Conservation (phyloP, 2,888 invertebrate species). For the Drosophila bunnanda region DNA sequence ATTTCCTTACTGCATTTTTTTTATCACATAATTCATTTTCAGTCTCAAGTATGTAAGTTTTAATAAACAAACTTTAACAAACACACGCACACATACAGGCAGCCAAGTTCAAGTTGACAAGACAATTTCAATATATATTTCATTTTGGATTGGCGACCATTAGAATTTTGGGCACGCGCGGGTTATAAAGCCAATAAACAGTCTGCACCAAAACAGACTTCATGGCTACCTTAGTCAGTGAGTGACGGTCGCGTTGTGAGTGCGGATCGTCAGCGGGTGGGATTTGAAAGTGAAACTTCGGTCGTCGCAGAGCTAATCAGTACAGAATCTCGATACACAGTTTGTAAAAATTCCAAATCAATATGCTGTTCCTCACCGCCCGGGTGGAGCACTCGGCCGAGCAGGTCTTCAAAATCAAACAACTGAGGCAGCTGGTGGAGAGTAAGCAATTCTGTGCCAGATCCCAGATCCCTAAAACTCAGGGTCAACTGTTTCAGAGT, state of each 20-base stretch:
- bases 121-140: constrained; percentile 8
- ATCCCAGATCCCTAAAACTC: neutral
- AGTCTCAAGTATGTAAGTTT: neutral
- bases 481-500: constrained; percentile 49
- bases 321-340: constrained; percentile 9
- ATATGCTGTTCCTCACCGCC: constrained; percentile 63
- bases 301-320: constrained; percentile 3
- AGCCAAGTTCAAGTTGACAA: constrained; percentile 27
- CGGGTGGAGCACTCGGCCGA: constrained; percentile 63
- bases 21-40: neutral
- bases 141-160: constrained; percentile 30
- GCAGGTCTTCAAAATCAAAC: constrained; percentile 67
- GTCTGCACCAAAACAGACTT: constrained; percentile 49
- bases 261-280: constrained; percentile 51
- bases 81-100: neutral
- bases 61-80: neutral
- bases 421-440: constrained; percentile 70
- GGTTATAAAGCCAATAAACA: constrained; percentile 52
- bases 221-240: constrained; percentile 55
- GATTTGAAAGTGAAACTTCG: constrained; percentile 14
- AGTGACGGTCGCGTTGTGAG: constrained; percentile 47
- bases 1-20: neutral
- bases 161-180: constrained; percentile 56
- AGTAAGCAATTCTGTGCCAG: constrained; percentile 54
- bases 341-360: constrained; percentile 21